These are phyloP conservation scores for Dissostichus mawsoni DNA, from an alignment of 2,113 vertebrate species.

Conservation along the genomic window DNA sequence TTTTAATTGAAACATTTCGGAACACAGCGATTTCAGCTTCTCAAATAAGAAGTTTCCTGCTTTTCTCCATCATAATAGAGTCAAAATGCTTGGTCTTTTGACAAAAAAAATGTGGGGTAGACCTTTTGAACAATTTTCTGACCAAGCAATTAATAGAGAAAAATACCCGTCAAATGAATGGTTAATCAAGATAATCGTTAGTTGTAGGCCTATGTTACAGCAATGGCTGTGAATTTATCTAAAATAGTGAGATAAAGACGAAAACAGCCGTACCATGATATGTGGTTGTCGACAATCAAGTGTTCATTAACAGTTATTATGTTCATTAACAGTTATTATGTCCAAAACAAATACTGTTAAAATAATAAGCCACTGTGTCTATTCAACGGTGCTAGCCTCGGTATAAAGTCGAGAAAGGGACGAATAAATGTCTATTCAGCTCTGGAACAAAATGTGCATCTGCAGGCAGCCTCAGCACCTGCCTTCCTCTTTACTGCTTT, in stretches of 20 bases:
- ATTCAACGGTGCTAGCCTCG: not conserved
- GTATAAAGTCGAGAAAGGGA: not conserved
- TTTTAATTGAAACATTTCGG: no score
- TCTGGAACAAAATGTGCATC: constrained; percentile 43
- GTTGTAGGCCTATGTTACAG: not conserved
- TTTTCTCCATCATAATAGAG: no score
- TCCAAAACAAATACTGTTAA: not conserved
- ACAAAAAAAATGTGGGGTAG: no score
- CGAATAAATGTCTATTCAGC: constrained; percentile 1
- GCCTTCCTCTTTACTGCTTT: constrained; percentile 23
- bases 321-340: not conserved
- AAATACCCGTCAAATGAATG: no score
- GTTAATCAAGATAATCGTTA: no score
- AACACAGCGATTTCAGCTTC: no score
- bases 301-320: not conserved
- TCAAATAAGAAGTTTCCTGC: no score
- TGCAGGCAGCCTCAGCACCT: constrained; percentile 14
- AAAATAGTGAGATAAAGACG: not conserved
- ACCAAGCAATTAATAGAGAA: no score
- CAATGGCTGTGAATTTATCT: not conserved
- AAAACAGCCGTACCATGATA: not conserved
- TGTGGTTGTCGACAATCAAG: not conserved
- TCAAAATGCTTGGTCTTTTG: no score
- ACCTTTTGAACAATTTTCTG: no score
- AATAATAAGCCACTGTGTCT: not conserved